A percentile compares a stretch with the other conserved stretches of the same genome.
Evolutionary conservation across 2,797 vertebrate species (phyloP).

Genomic region (Microctenopoma steveboyesi): DNA sequence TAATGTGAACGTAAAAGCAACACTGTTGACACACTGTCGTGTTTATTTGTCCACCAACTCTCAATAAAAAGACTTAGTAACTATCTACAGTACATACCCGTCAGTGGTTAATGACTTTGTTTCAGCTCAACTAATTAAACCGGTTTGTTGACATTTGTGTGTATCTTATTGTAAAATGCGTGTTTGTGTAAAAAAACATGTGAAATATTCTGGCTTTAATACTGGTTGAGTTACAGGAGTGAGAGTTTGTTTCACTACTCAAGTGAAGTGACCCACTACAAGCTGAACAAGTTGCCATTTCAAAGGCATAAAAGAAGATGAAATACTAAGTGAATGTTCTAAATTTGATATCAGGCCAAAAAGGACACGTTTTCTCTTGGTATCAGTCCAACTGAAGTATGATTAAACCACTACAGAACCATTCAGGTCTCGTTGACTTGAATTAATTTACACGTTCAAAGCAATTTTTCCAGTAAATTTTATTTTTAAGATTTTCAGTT

Average conservation of each 20-base stretch:
- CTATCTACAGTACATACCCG: slow-evolving; percentile 57
- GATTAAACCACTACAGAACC: too few species aligned
- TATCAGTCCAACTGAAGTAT: background rate
- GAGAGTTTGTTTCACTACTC: background rate
- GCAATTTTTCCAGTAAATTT: too few species aligned
- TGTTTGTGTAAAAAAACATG: too few species aligned
- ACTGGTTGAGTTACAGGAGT: background rate
- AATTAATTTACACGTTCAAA: too few species aligned
- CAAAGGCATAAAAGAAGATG: too few species aligned
- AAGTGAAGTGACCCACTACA: too few species aligned
- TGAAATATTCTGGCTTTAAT: background rate
- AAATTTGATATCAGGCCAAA: too few species aligned
- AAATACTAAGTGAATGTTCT: too few species aligned
- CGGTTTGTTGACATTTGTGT: slow-evolving; percentile 56
- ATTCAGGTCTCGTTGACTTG: too few species aligned
- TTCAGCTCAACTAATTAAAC: slow-evolving; percentile 78
- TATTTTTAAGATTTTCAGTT: too few species aligned
- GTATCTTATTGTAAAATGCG: background rate
- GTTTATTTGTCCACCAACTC: slow-evolving; percentile 69
- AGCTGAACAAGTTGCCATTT: too few species aligned
- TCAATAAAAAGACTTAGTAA: slow-evolving; percentile 53
- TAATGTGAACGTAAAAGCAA: slow-evolving; percentile 70
- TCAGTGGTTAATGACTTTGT: slow-evolving; percentile 69
- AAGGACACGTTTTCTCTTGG: background rate
- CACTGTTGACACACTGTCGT: slow-evolving; percentile 52